Conservation (phyloP, 1,140 invertebrate genomes). For the Littorina saxatilis region DNA sequence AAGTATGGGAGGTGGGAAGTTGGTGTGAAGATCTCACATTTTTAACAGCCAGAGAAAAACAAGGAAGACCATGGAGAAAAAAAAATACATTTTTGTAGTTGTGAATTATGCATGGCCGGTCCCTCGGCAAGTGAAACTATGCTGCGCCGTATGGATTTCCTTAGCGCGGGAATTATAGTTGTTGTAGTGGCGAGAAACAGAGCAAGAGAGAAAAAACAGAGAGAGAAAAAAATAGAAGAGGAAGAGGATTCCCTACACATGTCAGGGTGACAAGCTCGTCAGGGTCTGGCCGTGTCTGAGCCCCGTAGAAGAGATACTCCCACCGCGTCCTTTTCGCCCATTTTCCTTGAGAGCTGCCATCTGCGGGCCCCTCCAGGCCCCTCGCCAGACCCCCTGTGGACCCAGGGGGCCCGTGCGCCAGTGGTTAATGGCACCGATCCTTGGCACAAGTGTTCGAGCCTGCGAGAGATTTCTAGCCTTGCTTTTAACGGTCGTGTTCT, state of each 20-base stretch:
- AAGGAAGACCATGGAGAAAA: not conserved
- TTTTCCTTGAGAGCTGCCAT: slow-evolving; percentile 18
- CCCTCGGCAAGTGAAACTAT: no score
- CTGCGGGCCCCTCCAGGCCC: not conserved
- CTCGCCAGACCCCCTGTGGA: not conserved
- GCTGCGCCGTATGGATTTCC: no score
- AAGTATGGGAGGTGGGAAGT: not conserved
- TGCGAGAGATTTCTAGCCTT: no score
- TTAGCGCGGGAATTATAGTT: no score
- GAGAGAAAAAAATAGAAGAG: no score
- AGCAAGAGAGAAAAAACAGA: no score
- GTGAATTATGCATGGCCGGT: no score
- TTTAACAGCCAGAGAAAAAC: not conserved
- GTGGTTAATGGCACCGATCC: slow-evolving; percentile 2
- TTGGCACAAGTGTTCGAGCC: no score
- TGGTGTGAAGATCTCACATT: not conserved
- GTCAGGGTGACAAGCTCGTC: slow-evolving; percentile 11
- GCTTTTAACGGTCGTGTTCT: no score
- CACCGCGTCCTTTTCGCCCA: not conserved
- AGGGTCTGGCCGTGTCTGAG: not conserved
- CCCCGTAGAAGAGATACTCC: slow-evolving; percentile 4
- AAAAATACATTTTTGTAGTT: not conserved
- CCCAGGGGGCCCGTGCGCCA: not conserved
- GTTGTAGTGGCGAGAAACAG: not conserved
- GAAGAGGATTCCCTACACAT: not conserved